A percentile compares a stretch with the other conserved stretches of the same genome.
These are phyloP conservation scores for Leptocoma aspasia DNA, from an alignment of 2,113 vertebrate genomes.

Conservation along the genomic window DNA sequence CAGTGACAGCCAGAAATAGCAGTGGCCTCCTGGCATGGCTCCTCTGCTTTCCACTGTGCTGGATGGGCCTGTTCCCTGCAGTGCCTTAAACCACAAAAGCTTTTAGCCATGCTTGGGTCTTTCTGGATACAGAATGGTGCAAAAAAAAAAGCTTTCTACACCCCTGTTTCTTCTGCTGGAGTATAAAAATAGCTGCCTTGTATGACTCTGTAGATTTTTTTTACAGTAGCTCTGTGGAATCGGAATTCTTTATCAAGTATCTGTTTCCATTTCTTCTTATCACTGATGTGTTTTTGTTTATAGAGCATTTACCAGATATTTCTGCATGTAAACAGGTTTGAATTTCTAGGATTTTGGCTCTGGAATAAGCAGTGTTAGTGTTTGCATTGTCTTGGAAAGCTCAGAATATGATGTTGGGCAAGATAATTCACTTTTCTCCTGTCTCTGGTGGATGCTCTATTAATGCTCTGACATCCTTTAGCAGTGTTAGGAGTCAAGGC, in stretches of 20 bases:
- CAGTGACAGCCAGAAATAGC: not conserved
- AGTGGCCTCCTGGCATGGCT: not conserved
- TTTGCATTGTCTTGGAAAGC: not conserved
- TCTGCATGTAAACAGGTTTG: not conserved
- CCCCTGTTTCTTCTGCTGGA: not conserved
- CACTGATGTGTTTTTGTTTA: not conserved
- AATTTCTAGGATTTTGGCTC: not conserved
- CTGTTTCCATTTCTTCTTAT: not conserved
- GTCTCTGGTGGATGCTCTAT: not conserved
- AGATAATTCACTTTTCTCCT: not conserved
- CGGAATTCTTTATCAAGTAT: not conserved
- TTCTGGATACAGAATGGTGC: not conserved
- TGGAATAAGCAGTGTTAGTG: not conserved
- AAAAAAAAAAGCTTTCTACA: not conserved
- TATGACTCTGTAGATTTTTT: not conserved
- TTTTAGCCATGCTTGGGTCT: not conserved
- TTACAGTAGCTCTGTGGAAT: not conserved
- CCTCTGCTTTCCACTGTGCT: not conserved
- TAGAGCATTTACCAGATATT: not conserved
- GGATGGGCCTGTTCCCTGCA: not conserved
- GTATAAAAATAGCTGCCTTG: not conserved
- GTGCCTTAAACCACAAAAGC: not conserved
- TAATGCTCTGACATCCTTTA: not conserved
- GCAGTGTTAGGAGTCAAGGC: not conserved
- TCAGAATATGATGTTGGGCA: not conserved